Conservation (phyloP, 2,888 invertebrate species). For the Agrilus cyanescens region DNA sequence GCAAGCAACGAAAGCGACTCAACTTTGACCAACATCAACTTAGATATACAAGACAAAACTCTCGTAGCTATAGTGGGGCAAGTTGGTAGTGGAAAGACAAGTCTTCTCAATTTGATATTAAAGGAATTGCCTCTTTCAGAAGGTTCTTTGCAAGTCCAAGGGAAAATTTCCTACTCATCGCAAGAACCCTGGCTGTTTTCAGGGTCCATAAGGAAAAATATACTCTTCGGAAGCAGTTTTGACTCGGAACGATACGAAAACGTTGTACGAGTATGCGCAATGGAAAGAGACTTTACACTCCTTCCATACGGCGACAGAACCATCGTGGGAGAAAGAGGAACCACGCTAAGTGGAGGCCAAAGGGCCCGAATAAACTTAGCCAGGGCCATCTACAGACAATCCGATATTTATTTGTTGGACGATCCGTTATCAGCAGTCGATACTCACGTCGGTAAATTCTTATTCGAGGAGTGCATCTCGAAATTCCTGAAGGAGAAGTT, state of each 20-base stretch:
- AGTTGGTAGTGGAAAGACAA: slow-evolving; percentile 51
- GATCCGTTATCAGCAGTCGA: slow-evolving; percentile 71
- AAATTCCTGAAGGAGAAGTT: slow-evolving; percentile 42
- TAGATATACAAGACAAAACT: slow-evolving; percentile 31
- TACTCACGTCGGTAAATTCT: slow-evolving; percentile 53
- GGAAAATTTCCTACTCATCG: slow-evolving; percentile 41
- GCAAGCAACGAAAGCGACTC: background rate
- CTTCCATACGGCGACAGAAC: slow-evolving; percentile 62
- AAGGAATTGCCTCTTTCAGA: slow-evolving; percentile 54
- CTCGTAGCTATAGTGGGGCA: slow-evolving; percentile 43
- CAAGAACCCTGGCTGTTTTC: slow-evolving; percentile 48
- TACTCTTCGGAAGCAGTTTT: slow-evolving; percentile 54
- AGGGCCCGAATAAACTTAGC: slow-evolving; percentile 66
- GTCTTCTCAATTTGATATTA: slow-evolving; percentile 41
- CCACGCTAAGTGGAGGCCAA: slow-evolving; percentile 68
- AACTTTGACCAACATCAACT: slow-evolving; percentile 31
- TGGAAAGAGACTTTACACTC: slow-evolving; percentile 53
- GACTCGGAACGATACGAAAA: slow-evolving; percentile 41
- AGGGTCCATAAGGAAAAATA: slow-evolving; percentile 58
- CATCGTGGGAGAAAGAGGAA: slow-evolving; percentile 65
- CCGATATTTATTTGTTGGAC: slow-evolving; percentile 63
- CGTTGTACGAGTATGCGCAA: slow-evolving; percentile 48
- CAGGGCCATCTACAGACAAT: slow-evolving; percentile 56
- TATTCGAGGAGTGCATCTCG: slow-evolving; percentile 57
- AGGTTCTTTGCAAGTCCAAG: slow-evolving; percentile 53